Evolutionary conservation across 1,140 invertebrate species (phyloP), one percentile per base, ranked within the genome.

Genomic region (Monochamus saltuarius): DNA sequence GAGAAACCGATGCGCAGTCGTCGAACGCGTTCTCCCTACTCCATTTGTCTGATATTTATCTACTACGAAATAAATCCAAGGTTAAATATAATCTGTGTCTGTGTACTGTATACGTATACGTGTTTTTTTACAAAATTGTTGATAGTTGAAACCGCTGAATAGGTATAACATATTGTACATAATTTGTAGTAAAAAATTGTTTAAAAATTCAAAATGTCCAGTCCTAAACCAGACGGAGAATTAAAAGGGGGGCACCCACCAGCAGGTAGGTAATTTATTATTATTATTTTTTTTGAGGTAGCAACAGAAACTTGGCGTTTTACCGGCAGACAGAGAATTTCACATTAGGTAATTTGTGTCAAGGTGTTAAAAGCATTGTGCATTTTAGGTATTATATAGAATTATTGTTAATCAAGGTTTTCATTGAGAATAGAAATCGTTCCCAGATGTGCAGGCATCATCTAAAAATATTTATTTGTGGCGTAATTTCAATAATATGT

Each of bases 211-310:
- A 65, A 54, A 55, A 87, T 86, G 84, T 85, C 84, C 49, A 82
- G 77, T 62, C 59, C 77, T 3, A 81, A 80, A 56, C 83, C 85
- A 74, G 85, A 84, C 59, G 78, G 82, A 59, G 84, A 89, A 75
- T 75, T 90, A 14, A 91, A 89, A 75, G 87, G 83, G 61, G 89
- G 90, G 50, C 91, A 93, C 81, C 89, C 89, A 65, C 90, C 90
- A 71, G 91, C 91, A 83, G 87, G 91, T 93, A 81, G 80, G 73
- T 40, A 51, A n/a, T 47, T 36, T 37, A 10, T 37, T 55, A n/a
- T 29, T 2, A 2, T 29, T 29, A 3, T 29, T 29, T 29, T 29
- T 29, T 29, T 29, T 29, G 22, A 29, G 6, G 22, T 29, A 29
- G 6, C 6, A 6, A 29, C 38, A 34, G 1, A 34, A 8, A 35